Percentiles rank a stretch among this genome's conserved stretches.
Conservation (phyloP, 2,888 invertebrate genomes). For the Ichneumoninae sp. region DNA sequence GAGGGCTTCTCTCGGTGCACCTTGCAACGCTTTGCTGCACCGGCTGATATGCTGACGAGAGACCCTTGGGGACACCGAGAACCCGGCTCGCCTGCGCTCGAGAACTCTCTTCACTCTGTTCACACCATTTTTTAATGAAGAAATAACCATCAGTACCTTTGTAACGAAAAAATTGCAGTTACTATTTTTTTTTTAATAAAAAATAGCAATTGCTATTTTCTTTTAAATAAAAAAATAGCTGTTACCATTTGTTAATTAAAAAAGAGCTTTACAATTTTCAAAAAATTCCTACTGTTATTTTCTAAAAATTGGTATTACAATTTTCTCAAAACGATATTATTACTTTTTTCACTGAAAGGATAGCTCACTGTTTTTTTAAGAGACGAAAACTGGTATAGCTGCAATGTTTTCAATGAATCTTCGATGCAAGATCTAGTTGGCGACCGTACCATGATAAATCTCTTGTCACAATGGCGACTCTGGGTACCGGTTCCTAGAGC, state of each 20-base stretch:
- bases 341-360: neutral
- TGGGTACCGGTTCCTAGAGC: neutral
- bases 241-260: too few relatives aligned
- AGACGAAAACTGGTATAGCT: too few relatives aligned
- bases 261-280: too few relatives aligned
- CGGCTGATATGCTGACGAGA: constrained; percentile 56
- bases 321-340: neutral
- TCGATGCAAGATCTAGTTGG: neutral
- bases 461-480: constrained; percentile 10
- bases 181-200: neutral
- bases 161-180: neutral
- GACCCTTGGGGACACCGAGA: constrained; percentile 50
- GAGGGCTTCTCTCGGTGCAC: constrained; percentile 57
- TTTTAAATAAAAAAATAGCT: neutral
- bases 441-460: constrained; percentile 2
- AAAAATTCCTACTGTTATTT: too few relatives aligned
- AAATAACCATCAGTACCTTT: neutral
- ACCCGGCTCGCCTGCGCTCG: constrained; percentile 23
- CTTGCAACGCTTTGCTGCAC: constrained; percentile 57
- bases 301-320: too few relatives aligned
- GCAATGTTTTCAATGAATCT: neutral
- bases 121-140: neutral
- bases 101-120: constrained; percentile 21
- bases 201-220: too few relatives aligned
- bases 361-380: too few relatives aligned